Evolutionary conservation across 2,888 invertebrate species (phyloP), one percentile per base, ranked within the genome.

Genomic region (Amphipyra tragopoginis): DNA sequence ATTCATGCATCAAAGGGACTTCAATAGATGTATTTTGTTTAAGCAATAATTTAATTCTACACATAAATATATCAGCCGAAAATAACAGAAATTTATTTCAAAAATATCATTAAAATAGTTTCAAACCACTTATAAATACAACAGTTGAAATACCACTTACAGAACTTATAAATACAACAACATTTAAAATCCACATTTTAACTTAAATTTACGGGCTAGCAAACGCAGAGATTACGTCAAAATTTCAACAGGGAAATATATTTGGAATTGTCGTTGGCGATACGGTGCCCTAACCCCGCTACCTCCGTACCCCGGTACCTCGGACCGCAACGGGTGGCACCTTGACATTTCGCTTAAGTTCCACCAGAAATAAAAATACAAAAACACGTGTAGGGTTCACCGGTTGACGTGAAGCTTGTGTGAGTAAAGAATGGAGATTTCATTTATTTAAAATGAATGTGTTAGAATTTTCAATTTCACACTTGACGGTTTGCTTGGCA

Each of bases 271-370:
- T 75, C 33, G 51, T 33, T 33, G 29, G 70, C 63, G 63, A 71
- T 74, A 71, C 65, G 61, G 53, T 54, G 36, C 67, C 72, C 72
- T 65, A 10, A 5, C 43, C 21, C 21, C 13, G 11, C 13, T 40
- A 40, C 13, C 3, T n/a, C 10, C 11, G 3, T 15, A 43, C 10
- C 57, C 52, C 13, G 36, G 71, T 51, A 66, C 67, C 47, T 45
- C 64, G 48, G 49, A 65, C 52, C 71, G 65, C 65, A 56, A 60
- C 60, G 64, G 61, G 65, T 72, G 66, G 63, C 72, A 76, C 77
- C 78, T 76, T 81, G 83, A 80, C 77, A 82, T 83, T 82, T 80
- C 67, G 76, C 67, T 80, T 52, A 71, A 73, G 61, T 67, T 65
- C 56, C 60, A 62, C 60, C 65, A 47, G 73, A 70, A 72, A 78